These are phyloP conservation scores for Sesamia inferens DNA, from an alignment of 2,888 invertebrate genomes.

Conservation along the genomic window DNA sequence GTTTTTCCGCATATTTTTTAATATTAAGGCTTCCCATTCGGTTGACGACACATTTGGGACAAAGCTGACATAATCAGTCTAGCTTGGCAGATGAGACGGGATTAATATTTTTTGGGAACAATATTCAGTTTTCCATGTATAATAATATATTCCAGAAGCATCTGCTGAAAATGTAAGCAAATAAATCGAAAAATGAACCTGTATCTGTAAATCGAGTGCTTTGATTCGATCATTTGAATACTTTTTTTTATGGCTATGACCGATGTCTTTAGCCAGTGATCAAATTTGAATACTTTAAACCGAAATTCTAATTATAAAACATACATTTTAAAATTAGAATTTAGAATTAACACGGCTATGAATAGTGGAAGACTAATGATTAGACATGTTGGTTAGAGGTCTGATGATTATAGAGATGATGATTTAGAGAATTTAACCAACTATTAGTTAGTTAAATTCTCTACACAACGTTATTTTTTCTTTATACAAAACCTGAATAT, in stretches of 20 bases:
- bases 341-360: too few species aligned
- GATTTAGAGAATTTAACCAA: too few species aligned
- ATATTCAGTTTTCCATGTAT: neutral
- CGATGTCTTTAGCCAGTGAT: too few species aligned
- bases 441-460: too few species aligned
- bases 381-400: too few species aligned
- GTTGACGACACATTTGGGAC: slow-evolving; percentile 30
- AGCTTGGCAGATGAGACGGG: neutral
- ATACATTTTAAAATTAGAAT: too few species aligned
- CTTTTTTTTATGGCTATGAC: too few species aligned
- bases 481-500: too few species aligned
- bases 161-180: neutral
- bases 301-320: neutral
- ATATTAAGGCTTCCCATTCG: slow-evolving; percentile 6
- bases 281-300: neutral
- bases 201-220: neutral
- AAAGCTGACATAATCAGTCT: slow-evolving; percentile 18
- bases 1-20: slow-evolving; percentile 24
- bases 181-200: neutral
- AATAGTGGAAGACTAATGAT: too few species aligned
- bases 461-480: too few species aligned
- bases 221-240: too few species aligned
- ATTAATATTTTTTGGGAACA: slow-evolving; percentile 11
- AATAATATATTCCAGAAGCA: neutral
- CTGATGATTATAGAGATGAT: too few species aligned